Evolutionary conservation across 1,140 invertebrate species (phyloP), one percentile per base, ranked within the genome.

Genomic region (Achroia grisella): DNA sequence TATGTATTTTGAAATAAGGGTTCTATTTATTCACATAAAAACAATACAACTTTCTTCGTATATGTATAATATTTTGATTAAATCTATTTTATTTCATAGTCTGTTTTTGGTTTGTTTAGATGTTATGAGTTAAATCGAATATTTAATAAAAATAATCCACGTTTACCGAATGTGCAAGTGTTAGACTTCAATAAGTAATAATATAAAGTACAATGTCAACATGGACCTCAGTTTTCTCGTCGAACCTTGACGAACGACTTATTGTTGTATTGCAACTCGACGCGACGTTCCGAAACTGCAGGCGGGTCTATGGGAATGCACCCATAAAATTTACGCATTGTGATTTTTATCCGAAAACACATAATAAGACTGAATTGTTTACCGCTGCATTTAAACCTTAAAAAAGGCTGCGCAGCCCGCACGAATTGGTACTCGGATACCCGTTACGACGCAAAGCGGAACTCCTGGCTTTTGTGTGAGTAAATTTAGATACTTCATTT

Each of bases 231-330:
- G 32, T 48, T 55, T 67, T 59, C 54, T 53, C 61, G 53, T 51
- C 67, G 68, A 74, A 71, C 68, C 72, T 61, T 71, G 68, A 75
- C 71, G 64, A 76, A 77, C 63, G 73, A 72, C 52, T 57, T 48
- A 77, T 77, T 77, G 73, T 80, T 69, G 57, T 53, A 58, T 31
- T 23, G 17, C 17, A 23, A 30, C 45, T 34, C 34, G 43, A 39
- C 41, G 35, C 39, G 36, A 46, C 53, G 43, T 42, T 46, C 54
- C 35, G 44, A 42, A 50, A 65, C 49, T 59, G 57, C 52, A 59
- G 51, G 51, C 54, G 47, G 60, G 50, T 57, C 52, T 62, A 62
- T 63, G 56, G 52, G 62, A 73, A 69, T 72, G 63, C 55, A 68
- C 56, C 47, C 62, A 62, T 73, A 70, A 75, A 75, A 42, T 67